Evolutionary conservation across 2,797 vertebrate species (phyloP).

Genomic region (Ctenosaura bakeri): DNA sequence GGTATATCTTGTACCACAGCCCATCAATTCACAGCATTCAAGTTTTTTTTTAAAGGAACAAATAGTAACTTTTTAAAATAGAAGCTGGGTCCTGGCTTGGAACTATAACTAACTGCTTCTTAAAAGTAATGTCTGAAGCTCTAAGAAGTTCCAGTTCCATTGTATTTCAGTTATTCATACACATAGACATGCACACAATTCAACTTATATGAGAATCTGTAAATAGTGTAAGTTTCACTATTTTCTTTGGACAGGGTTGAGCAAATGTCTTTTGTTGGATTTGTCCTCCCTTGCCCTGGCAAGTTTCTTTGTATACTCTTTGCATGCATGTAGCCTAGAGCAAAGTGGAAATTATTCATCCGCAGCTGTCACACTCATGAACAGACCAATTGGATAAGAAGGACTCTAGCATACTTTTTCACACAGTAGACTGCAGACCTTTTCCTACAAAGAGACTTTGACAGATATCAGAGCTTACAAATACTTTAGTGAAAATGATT

Average conservation of each 20-base stretch:
- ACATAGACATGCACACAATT: too few species aligned
- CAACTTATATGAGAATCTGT: too few species aligned
- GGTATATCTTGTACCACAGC: too few species aligned
- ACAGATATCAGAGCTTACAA: not conserved
- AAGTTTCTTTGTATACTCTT: not conserved
- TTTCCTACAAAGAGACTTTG: not conserved
- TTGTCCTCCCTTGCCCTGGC: not conserved
- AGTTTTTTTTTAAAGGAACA: too few species aligned
- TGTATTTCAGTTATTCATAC: not conserved
- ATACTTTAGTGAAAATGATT: too few species aligned
- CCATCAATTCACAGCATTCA: too few species aligned
- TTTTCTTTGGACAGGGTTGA: not conserved
- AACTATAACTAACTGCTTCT: too few species aligned
- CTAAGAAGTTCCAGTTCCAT: not conserved
- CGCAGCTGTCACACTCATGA: not conserved
- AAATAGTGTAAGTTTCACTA: too few species aligned
- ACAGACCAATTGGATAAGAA: not conserved
- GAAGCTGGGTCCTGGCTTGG: too few species aligned
- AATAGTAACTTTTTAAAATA: too few species aligned
- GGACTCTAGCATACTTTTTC: not conserved
- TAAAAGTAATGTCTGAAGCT: too few species aligned
- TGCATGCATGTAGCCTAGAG: not conserved
- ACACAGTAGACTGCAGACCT: not conserved
- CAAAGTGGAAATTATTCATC: not conserved
- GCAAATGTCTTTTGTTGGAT: not conserved